Evolutionary conservation across 2,888 invertebrate species (phyloP).

Genomic region (Leptopilina syphax): DNA sequence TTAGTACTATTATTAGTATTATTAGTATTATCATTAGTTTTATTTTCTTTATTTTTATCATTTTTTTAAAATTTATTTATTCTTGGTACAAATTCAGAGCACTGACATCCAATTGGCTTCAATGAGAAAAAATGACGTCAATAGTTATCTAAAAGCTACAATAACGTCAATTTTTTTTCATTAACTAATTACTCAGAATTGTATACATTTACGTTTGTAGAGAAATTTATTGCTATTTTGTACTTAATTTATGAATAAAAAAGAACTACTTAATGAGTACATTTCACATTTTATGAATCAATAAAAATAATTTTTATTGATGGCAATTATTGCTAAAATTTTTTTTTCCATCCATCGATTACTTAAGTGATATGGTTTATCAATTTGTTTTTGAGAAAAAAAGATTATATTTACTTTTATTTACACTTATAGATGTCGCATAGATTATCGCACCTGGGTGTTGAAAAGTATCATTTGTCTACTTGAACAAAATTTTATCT

Average conservation of each 20-base stretch:
- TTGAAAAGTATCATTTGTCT: background rate
- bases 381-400: background rate
- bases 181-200: background rate
- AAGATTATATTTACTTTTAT: background rate
- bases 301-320: too few species aligned
- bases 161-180: conserved; percentile 1
- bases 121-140: conserved; percentile 4
- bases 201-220: background rate
- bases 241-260: background rate
- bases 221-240: background rate
- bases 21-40: too few species aligned
- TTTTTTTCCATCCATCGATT: too few species aligned
- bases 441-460: background rate
- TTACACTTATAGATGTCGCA: background rate
- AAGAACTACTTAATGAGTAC: background rate
- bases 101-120: conserved; percentile 8
- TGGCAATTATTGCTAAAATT: too few species aligned
- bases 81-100: background rate
- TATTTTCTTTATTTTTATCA: too few species aligned
- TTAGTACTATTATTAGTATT: too few species aligned
- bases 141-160: background rate
- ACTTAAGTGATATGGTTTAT: background rate
- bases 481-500: conserved; percentile 5
- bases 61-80: background rate
- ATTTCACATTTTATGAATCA: background rate